Evolutionary conservation across 2,113 vertebrate genomes (phyloP), one percentile per base, ranked within the genome.

Genomic region (Tetrao urogallus): DNA sequence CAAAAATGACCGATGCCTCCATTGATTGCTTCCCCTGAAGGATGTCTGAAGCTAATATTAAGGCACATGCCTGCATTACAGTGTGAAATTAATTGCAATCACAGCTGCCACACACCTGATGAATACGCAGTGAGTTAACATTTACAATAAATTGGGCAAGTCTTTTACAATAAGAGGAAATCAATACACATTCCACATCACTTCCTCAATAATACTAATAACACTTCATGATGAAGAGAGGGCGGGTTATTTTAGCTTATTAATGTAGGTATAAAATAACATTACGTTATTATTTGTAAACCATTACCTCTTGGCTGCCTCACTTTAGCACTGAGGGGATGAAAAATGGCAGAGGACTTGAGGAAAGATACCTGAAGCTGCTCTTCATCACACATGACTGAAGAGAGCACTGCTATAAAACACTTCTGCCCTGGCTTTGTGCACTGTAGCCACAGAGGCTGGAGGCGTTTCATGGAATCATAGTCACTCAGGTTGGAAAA

Each of bases 71-170:
- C 57, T 67, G 40, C 79, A 3, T 52, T 79, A 27, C 32, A 60
- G 3, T 82, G 80, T 38, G 92, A 66, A 92, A 92, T 92, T 86
- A 88, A 93, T 97, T 97, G 47, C 90, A 92, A 75, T 95, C 89
- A 54, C 81, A 57, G 90, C 95, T 60, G 85, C 79, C 3, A 18
- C 89, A 50, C 75, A 96, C 92, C 92, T 95, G 94, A 97, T 96
- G 95, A 97, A 96, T 96, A 80, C 92, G 52, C 42, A 72, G 92
- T 12, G 65, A 95, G 89, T 25, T 97, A 97, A 86, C 96, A 96
- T 94, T 97, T 93, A 42, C 90, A 97, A 96, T 76, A 97, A 97
- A 97, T 96, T 43, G 95, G 95, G 67, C 28, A 70, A 77, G 71
- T 88, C 82, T 93, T 94, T 93, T 96, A 11, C 89, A 89, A 10